These are phyloP conservation scores for Microctenopoma stevenorrisi DNA, from an alignment of 2,797 vertebrate genomes.

Conservation along the genomic window DNA sequence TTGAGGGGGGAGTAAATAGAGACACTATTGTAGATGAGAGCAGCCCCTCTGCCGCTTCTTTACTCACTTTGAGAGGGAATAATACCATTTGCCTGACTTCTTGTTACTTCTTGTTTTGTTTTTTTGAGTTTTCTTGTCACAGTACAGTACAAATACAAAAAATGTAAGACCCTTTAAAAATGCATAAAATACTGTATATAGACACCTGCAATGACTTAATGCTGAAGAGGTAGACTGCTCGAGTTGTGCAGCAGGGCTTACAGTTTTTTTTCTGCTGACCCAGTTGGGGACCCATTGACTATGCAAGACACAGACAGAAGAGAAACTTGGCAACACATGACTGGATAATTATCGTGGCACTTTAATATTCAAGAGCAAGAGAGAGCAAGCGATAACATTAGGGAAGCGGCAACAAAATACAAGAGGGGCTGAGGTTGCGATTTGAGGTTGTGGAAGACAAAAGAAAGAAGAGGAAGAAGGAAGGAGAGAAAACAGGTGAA, in stretches of 20 bases:
- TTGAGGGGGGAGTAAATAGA: slow-evolving; percentile 37
- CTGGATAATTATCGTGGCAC: slow-evolving; percentile 62
- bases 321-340: slow-evolving; percentile 67
- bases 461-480: not conserved
- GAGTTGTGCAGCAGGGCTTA: slow-evolving; percentile 50
- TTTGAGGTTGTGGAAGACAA: slow-evolving; percentile 12
- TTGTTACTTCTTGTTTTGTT: not conserved
- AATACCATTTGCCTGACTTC: slow-evolving; percentile 1
- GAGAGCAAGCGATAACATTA: slow-evolving; percentile 12
- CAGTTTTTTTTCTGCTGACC: slow-evolving; percentile 61
- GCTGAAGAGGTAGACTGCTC: slow-evolving; percentile 48
- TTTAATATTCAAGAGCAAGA: slow-evolving; percentile 61
- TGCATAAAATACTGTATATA: slow-evolving; percentile 15
- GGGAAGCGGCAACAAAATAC: slow-evolving; percentile 14
- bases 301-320: slow-evolving; percentile 66
- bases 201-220: slow-evolving; percentile 60
- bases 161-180: not conserved
- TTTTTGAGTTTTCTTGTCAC: not conserved
- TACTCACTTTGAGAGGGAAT: slow-evolving; percentile 17
- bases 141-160: not conserved
- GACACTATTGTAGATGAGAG: slow-evolving; percentile 54
- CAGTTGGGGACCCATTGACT: slow-evolving; percentile 72
- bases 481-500: slow-evolving; percentile 7
- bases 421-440: slow-evolving; percentile 9
- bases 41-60: slow-evolving; percentile 24